A percentile compares a stretch with the other conserved stretches of the same genome.
phyloP scores from a whole-genome alignment of 1,140 invertebrate genomes.

The Zophobas atratus region DNA sequence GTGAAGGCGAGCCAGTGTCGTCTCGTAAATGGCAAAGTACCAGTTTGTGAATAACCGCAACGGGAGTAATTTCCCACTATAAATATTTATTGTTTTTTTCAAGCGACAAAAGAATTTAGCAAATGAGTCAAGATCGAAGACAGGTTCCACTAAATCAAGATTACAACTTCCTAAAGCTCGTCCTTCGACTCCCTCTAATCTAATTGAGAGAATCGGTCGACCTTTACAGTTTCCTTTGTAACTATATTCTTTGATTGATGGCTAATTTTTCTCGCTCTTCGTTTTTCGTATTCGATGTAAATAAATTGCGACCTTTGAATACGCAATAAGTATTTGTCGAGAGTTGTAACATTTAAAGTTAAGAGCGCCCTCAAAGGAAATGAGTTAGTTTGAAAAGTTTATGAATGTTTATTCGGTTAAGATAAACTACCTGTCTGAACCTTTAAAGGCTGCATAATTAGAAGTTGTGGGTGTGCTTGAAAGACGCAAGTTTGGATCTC shows the following conservation, averaged over 20 bases:
- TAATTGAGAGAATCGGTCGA: too few relatives aligned
- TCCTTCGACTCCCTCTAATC: neutral
- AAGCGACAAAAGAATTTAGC: too few relatives aligned
- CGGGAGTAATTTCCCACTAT: neutral
- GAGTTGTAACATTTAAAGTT: conserved; percentile 3
- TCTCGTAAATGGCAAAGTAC: conserved; percentile 34
- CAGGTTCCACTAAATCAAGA: neutral
- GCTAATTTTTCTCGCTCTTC: too few relatives aligned
- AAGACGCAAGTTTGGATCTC: conserved; percentile 10
- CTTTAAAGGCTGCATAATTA: conserved; percentile 11
- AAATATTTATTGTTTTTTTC: too few relatives aligned
- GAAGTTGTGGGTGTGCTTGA: conserved; percentile 2
- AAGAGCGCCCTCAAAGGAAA: neutral
- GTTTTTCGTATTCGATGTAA: neutral
- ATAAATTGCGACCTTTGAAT: neutral
- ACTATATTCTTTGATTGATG: neutral
- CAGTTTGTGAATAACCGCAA: conserved; percentile 8
- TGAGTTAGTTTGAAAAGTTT: neutral
- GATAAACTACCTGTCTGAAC: conserved; percentile 11
- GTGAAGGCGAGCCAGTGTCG: conserved; percentile 44
- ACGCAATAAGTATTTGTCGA: neutral
- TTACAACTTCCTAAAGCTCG: neutral
- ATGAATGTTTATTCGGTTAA: conserved; percentile 8
- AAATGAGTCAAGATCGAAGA: neutral
- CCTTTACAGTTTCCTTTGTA: too few relatives aligned